Evolutionary conservation across 2,113 vertebrate species (phyloP).

Genomic region (Perognathus longimembris): DNA sequence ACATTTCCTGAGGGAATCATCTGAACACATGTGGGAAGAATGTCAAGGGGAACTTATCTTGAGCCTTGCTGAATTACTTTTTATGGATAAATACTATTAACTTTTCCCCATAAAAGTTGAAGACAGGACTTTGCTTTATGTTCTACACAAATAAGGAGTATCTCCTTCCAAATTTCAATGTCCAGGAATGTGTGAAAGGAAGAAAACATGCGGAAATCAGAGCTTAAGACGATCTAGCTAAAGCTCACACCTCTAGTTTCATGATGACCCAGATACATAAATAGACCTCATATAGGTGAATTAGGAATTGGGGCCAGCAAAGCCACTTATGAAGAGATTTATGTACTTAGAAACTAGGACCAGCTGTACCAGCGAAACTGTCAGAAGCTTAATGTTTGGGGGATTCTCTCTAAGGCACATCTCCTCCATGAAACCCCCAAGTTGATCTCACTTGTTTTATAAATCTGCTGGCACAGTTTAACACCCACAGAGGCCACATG

Average conservation of each 20-base stretch:
- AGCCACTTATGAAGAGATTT: conserved; percentile 68
- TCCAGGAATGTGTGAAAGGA: background rate
- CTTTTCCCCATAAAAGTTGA: background rate
- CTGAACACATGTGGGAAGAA: background rate
- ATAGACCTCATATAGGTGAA: conserved; percentile 49
- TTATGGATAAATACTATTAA: conserved; percentile 36
- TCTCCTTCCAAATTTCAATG: background rate
- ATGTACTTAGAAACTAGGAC: conserved; percentile 61
- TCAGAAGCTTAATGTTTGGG: conserved; percentile 54
- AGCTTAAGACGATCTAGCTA: conserved; percentile 24
- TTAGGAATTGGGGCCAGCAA: conserved; percentile 60
- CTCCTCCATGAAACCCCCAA: background rate
- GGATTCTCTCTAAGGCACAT: conserved; percentile 17
- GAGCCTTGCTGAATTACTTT: background rate
- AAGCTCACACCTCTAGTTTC: conserved; percentile 39
- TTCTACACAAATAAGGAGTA: background rate
- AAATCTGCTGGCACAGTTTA: background rate
- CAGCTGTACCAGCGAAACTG: conserved; percentile 50
- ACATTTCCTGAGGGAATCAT: background rate
- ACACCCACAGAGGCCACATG: background rate
- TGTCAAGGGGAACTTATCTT: conserved; percentile 5
- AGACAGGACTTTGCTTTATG: background rate
- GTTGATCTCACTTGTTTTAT: conserved; percentile 38
- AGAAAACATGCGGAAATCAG: background rate
- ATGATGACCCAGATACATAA: conserved; percentile 68